Base-by-base conservation (phyloP, 2,797 vertebrate genomes). In the Yasuhikotakia modesta region DNA sequence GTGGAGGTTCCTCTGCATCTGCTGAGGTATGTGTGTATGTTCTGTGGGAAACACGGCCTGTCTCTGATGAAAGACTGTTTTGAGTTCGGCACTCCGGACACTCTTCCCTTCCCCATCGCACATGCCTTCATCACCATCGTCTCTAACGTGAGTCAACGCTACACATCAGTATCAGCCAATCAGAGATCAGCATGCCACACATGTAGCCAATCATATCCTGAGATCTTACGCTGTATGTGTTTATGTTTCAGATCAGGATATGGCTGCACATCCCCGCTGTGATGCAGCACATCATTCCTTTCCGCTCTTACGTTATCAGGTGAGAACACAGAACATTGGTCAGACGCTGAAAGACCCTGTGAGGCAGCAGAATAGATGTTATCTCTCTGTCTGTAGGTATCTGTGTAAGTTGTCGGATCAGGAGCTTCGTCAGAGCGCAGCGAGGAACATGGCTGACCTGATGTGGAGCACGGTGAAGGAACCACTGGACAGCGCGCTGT, bases 391-490 rank as follows among this genome's bases (percentile, higher is more conserved):
- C n/a, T 52, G 0, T 43, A 99, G 97, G 91, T 99, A 99, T 90
- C 93, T 99, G 89, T 99, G 97, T 87, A 98, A 98, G 87, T 92
- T 99, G 82, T 98, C 97, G 19, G 97, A 99, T 91, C 97, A 98
- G 93, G 97, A 99, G 86, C 91, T 99, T 90, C 91, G 97, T 24
- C 97, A 99, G 91, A 98, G 96, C 12, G 96, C 97, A 0, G 97
- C 97, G 0, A 92, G 97, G 76, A 99, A 98, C 91, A 99, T 99
- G 97, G 97, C 97, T 55, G 97, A 99, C 91, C 92, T 99, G 86
- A 99, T 99, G 97, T 99, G 97, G 97, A 99, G 97, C 92, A 99
- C 97, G 60, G 97, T 99, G 88, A 99, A 99, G 92, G 97, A 99
- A 82, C 97, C 97, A 0, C 89, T 99, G 94, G 97, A 99, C 90